Conservation (phyloP, 2,113 vertebrate genomes). For the Phyllostomus hastatus region DNA sequence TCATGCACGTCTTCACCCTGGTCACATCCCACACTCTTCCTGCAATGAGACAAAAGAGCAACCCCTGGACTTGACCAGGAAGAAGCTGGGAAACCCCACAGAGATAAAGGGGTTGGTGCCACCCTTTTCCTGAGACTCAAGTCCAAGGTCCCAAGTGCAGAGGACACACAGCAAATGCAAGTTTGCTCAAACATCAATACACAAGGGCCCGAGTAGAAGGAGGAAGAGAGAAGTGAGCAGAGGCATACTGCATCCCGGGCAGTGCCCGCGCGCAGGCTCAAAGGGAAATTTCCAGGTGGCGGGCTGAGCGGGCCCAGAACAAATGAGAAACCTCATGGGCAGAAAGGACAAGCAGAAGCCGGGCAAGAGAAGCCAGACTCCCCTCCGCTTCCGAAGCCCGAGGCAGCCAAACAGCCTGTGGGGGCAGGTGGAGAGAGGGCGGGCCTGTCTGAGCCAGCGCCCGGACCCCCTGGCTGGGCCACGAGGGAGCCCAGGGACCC, state of each 20-base stretch:
- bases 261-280: not conserved
- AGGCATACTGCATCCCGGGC: no score
- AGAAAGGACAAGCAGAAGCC: not conserved
- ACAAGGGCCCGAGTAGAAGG: not conserved
- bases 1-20: no score
- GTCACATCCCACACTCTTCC: not conserved
- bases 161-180: not conserved
- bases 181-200: not conserved
- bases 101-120: not conserved
- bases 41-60: not conserved
- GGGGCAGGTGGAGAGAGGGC: not conserved
- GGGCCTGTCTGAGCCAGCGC: not conserved
- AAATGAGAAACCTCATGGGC: not conserved
- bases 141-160: not conserved
- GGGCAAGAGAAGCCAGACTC: not conserved
- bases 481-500: not conserved
- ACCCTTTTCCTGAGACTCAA: not conserved
- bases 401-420: accelerated
- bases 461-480: not conserved
- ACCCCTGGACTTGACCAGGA: not conserved
- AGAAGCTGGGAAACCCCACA: not conserved
- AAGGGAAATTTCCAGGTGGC: not conserved
- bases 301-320: not conserved
- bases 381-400: not conserved
- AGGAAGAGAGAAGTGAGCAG: not conserved